These are phyloP conservation scores for Pachycephala philippinensis DNA, from an alignment of 2,113 vertebrate genomes.

Conservation along the genomic window DNA sequence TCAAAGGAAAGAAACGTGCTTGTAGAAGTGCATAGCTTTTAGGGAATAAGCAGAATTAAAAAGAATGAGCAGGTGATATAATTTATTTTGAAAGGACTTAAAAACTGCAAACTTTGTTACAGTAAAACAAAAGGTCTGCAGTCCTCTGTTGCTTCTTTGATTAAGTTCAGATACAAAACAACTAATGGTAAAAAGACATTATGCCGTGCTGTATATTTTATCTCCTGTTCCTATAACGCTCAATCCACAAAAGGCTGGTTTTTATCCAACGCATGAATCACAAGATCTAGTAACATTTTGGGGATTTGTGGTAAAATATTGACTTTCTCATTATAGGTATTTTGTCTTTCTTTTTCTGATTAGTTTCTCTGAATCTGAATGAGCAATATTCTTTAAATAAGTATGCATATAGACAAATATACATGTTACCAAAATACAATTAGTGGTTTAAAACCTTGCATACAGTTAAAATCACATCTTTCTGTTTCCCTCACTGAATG, in stretches of 20 bases:
- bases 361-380: slow-evolving; percentile 61
- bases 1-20: neutral
- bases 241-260: slow-evolving; percentile 59
- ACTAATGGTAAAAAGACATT: slow-evolving; percentile 56
- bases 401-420: neutral
- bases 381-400: slow-evolving; percentile 59
- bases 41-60: neutral
- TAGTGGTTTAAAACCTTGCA: slow-evolving; percentile 48
- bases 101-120: slow-evolving; percentile 28
- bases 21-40: neutral
- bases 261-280: slow-evolving; percentile 66
- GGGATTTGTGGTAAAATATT: slow-evolving; percentile 70
- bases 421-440: slow-evolving; percentile 16
- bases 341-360: slow-evolving; percentile 60
- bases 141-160: slow-evolving; percentile 58
- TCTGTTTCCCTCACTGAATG: neutral
- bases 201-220: slow-evolving; percentile 62
- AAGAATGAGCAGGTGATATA: neutral
- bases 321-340: slow-evolving; percentile 53
- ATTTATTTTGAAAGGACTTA: slow-evolving; percentile 36
- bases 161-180: slow-evolving; percentile 69
- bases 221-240: slow-evolving; percentile 65
- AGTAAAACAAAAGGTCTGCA: slow-evolving; percentile 38
- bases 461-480: neutral
- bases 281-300: slow-evolving; percentile 47